A percentile compares a stretch with the other conserved stretches of the same genome.
phyloP scores from a whole-genome alignment of 1,140 invertebrate species.

The Protaetia brevitarsis region DNA sequence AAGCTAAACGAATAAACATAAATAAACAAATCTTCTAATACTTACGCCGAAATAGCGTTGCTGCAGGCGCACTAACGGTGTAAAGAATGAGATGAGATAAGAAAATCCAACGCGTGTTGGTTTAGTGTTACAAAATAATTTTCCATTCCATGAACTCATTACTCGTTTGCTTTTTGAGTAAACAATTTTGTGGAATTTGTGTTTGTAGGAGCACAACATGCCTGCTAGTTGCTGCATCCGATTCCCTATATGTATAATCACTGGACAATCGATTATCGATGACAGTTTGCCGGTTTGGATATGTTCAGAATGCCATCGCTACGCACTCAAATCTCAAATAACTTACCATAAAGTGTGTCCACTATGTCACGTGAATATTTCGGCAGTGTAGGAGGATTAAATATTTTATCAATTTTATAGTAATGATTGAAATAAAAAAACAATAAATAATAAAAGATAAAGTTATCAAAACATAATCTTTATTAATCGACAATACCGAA shows the following conservation, averaged over 20 bases:
- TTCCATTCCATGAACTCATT: neutral
- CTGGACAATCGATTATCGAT: constrained; percentile 79
- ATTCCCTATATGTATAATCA: constrained; percentile 81
- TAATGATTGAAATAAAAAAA: too few species aligned
- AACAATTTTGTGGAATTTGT: constrained; percentile 8
- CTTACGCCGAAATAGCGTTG: too few species aligned
- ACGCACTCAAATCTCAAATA: constrained; percentile 73
- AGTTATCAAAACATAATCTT: too few species aligned
- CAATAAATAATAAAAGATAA: too few species aligned
- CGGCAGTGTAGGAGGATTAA: neutral
- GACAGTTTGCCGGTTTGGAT: constrained; percentile 69
- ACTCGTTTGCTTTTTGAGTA: neutral
- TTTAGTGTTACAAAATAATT: constrained; percentile 10
- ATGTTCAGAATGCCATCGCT: constrained; percentile 77
- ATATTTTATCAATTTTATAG: neutral
- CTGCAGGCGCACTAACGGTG: too few species aligned
- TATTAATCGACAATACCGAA: too few species aligned
- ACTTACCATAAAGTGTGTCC: constrained; percentile 71
- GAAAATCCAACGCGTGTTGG: too few species aligned
- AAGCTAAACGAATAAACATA: too few species aligned
- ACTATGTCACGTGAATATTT: constrained; percentile 62
- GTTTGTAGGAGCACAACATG: constrained; percentile 69
- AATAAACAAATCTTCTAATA: too few species aligned
- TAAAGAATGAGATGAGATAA: too few species aligned
- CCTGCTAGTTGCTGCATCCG: constrained; percentile 74